These are phyloP conservation scores for Scarus forsteni DNA, from an alignment of 2,797 vertebrate genomes.

Conservation along the genomic window DNA sequence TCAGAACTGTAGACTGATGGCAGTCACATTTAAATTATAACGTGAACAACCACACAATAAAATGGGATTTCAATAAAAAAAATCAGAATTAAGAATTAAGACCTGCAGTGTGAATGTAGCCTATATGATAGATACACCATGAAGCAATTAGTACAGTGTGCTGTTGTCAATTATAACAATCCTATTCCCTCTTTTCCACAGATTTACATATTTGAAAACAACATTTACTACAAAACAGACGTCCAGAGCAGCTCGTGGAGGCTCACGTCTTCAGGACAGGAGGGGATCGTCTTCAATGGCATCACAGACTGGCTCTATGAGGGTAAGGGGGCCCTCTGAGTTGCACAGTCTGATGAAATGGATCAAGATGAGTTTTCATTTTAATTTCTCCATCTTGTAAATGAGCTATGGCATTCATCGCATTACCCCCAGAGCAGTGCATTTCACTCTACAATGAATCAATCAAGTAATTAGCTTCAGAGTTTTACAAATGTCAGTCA, in stretches of 20 bases:
- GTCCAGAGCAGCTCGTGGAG: slow-evolving; percentile 93
- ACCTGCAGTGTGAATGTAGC: too few species aligned
- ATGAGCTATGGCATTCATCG: background rate
- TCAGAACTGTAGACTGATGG: too few species aligned
- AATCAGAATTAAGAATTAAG: too few species aligned
- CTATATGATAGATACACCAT: too few species aligned
- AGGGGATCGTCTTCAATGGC: slow-evolving; percentile 93
- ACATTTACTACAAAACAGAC: slow-evolving; percentile 95
- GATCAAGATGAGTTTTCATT: background rate
- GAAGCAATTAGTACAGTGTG: background rate
- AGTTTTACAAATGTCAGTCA: background rate
- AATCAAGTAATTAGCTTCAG: background rate
- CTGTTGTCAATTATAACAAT: background rate
- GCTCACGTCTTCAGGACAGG: slow-evolving; percentile 94
- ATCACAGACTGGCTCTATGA: slow-evolving; percentile 97
- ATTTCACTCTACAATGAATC: background rate
- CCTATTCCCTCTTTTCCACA: slow-evolving; percentile 55
- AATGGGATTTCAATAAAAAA: too few species aligned
- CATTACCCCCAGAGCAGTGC: background rate
- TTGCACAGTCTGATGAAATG: background rate
- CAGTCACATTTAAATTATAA: too few species aligned
- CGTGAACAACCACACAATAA: too few species aligned
- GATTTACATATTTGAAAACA: slow-evolving; percentile 98
- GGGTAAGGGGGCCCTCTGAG: slow-evolving; percentile 80
- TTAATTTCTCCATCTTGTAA: background rate